Evolutionary conservation across 2,888 invertebrate species (phyloP).

Genomic region (Drosophila paramelanica): DNA sequence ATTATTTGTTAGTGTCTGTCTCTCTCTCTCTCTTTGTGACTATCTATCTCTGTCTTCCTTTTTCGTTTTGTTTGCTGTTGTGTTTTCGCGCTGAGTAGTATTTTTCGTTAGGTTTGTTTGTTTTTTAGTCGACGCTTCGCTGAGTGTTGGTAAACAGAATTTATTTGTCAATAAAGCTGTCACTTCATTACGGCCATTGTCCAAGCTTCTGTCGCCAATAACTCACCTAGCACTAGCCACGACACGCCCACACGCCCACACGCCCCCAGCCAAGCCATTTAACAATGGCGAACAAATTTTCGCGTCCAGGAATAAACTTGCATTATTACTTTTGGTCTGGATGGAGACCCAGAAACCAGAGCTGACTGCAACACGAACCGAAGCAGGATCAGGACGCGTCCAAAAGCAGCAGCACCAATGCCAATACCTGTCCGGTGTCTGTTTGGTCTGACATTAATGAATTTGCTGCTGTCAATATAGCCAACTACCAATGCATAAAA

Average conservation of each 20-base stretch:
- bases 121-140: constrained; percentile 40
- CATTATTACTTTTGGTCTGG: constrained; percentile 56
- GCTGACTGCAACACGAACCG: neutral
- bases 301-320: constrained; percentile 67
- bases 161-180: constrained; percentile 80
- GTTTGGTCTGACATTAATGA: constrained; percentile 71
- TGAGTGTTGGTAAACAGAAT: constrained; percentile 75
- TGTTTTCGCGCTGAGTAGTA: constrained; percentile 13
- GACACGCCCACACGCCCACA: neutral
- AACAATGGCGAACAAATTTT: constrained; percentile 61
- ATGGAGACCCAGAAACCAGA: constrained; percentile 4
- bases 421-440: constrained; percentile 47
- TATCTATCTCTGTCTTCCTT: no score
- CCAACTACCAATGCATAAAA: constrained; percentile 43
- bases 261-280: constrained; percentile 53
- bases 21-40: neutral
- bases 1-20: constrained; percentile 37
- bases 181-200: constrained; percentile 76
- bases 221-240: constrained; percentile 48
- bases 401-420: constrained; percentile 9
- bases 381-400: neutral
- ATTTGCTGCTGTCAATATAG: constrained; percentile 77
- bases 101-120: constrained; percentile 33
- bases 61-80: neutral
- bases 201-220: constrained; percentile 58